A percentile compares a stretch with the other conserved stretches of the same genome.
These are phyloP conservation scores for Trimorus sp. DNA, from an alignment of 2,888 invertebrate genomes.

Conservation along the genomic window DNA sequence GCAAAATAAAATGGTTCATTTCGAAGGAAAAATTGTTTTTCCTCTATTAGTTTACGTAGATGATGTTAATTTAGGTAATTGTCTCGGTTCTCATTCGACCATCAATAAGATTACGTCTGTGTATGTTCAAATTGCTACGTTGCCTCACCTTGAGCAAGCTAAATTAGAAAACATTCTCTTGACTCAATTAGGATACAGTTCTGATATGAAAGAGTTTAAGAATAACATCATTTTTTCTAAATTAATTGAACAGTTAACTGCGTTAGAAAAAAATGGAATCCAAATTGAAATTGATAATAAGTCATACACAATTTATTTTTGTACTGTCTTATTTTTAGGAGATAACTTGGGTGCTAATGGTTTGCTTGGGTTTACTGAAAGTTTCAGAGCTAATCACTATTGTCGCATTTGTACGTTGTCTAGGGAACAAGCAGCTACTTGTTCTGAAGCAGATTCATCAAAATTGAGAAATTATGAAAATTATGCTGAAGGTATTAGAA, in stretches of 20 bases:
- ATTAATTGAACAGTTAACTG: conserved; percentile 28
- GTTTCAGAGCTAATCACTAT: conserved; percentile 31
- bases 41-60: conserved; percentile 9
- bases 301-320: conserved; percentile 17
- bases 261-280: conserved; percentile 9
- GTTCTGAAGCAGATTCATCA: neutral
- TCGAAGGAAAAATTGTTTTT: conserved; percentile 1
- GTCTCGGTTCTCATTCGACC: conserved; percentile 1
- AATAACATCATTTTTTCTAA: conserved; percentile 23
- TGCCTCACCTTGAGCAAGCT: conserved; percentile 16
- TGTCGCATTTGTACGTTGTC: conserved; percentile 35
- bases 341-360: conserved; percentile 35
- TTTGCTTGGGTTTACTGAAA: conserved; percentile 17
- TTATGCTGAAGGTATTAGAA: conserved; percentile 13
- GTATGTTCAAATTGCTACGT: conserved; percentile 34
- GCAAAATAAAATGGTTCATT: neutral
- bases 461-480: conserved; percentile 20
- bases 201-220: conserved; percentile 24
- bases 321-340: conserved; percentile 1
- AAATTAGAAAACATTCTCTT: conserved; percentile 42
- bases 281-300: too few species aligned
- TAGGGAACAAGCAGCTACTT: neutral
- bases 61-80: conserved; percentile 11
- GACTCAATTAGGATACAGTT: conserved; percentile 13
- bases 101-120: conserved; percentile 33